Evolutionary conservation across 2,797 vertebrate species (phyloP), one percentile per base, ranked within the genome.

Genomic region (Clarias platycephalus): DNA sequence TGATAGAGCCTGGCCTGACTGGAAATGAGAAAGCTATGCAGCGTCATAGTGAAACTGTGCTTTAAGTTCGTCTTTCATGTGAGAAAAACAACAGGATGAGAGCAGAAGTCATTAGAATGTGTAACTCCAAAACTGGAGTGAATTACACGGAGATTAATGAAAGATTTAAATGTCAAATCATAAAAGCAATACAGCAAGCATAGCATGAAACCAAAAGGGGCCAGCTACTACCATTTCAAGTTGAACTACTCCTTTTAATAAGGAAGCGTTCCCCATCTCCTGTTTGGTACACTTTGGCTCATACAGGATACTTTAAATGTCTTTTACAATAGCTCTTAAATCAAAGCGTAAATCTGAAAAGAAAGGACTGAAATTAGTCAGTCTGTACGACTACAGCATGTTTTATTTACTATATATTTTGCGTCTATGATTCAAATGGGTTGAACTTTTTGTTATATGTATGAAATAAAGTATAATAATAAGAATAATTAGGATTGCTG

Each of bases 41-140:
- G 83, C 74, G 89, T 92, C 91, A 92, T 88, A 92, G 82, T 86
- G 91, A 92, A 92, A 92, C 91, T 83, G 49, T 81, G 83, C 71
- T 84, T 67, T 77, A 87, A 57, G 79, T 86, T 87, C 63, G 85
- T 22, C 86, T 91, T 91, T 91, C 87, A 91, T 91, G 90, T 89
- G 90, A 90, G 90, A 91, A 89, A 89, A 91, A 92, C 87, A 92
- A 92, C 91, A 92, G 90, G 91, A 92, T 91, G 90, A 90, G 87
- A 86, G 78, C 83, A 74, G 82, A 86, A 83, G 82, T 77, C 63
- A 79, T 28, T 13, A 80, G 63, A n/a, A n/a, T 31, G 2, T 58
- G 66, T 60, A 83, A 57, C 81, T 85, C 77, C 77, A 82, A 77
- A 66, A 67, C 58, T 77, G 79, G 72, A 75, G 70, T 80, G 66